A percentile compares a stretch with the other conserved stretches of the same genome.
These are phyloP conservation scores for Cremastinae sp. DNA, from an alignment of 2,888 invertebrate genomes.

Conservation along the genomic window DNA sequence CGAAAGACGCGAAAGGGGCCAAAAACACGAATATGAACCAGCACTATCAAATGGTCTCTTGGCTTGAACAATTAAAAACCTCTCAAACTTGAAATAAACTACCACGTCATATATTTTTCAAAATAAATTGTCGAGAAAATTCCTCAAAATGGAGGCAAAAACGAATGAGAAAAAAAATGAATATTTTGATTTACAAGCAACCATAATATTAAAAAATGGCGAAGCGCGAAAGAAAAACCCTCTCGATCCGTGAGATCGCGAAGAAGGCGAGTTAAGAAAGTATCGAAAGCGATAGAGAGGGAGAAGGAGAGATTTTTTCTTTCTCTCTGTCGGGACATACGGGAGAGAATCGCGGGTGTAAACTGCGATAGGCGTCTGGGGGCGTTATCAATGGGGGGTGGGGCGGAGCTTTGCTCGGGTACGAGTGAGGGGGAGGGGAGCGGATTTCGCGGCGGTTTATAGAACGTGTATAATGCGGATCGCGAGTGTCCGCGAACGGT, in stretches of 20 bases:
- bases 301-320: conserved; percentile 19
- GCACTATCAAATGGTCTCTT: no score
- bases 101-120: no score
- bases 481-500: conserved; percentile 64
- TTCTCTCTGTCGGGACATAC: conserved; percentile 5
- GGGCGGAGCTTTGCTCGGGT: conserved; percentile 55
- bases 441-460: conserved; percentile 71
- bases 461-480: conserved; percentile 52
- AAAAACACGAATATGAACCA: not conserved
- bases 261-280: not conserved
- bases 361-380: conserved; percentile 59
- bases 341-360: conserved; percentile 19
- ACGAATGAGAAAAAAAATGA: no score
- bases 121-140: no score
- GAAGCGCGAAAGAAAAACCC: no score
- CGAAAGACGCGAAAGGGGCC: not conserved
- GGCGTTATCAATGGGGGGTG: conserved; percentile 67
- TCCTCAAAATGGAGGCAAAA: no score
- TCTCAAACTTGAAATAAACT: no score
- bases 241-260: no score
- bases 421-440: conserved; percentile 68
- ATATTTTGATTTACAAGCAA: no score
- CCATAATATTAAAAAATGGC: not conserved
- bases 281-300: no score
- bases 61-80: no score